Conservation (phyloP, 2,888 invertebrate species). For the Leptinotarsa juncta region DNA sequence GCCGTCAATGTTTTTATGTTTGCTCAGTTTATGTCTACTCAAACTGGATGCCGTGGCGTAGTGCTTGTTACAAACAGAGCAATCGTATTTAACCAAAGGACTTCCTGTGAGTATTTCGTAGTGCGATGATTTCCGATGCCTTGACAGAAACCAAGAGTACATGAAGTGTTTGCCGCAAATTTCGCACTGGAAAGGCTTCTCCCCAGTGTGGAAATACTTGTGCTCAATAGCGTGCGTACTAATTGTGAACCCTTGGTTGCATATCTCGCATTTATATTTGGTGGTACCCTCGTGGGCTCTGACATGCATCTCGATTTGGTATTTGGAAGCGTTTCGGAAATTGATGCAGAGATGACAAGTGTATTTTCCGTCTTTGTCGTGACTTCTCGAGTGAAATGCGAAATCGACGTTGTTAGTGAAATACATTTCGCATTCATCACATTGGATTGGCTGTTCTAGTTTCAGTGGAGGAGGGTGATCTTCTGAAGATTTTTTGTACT, state of each 20-base stretch:
- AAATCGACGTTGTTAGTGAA: constrained; percentile 57
- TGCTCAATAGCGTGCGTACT: constrained; percentile 51
- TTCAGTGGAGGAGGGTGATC: constrained; percentile 43
- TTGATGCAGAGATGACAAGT: constrained; percentile 48
- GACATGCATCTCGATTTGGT: constrained; percentile 48
- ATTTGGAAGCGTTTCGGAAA: constrained; percentile 43
- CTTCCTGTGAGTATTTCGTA: constrained; percentile 63
- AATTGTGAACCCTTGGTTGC: constrained; percentile 53
- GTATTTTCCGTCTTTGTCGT: constrained; percentile 48
- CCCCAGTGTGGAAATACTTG: constrained; percentile 68
- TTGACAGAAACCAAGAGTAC: constrained; percentile 67
- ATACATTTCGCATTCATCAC: constrained; percentile 57
- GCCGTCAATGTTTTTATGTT: constrained; percentile 64
- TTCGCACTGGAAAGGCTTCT: constrained; percentile 56
- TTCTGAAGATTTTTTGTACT: constrained; percentile 30
- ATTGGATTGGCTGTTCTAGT: constrained; percentile 58
- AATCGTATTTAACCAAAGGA: constrained; percentile 62
- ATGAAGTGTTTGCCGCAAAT: constrained; percentile 68
- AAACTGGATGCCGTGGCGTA: constrained; percentile 60
- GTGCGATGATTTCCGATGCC: constrained; percentile 68
- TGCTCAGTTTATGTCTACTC: constrained; percentile 56
- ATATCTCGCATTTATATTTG: constrained; percentile 54
- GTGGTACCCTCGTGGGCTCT: constrained; percentile 49
- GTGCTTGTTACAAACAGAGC: constrained; percentile 61
- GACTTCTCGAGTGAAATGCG: constrained; percentile 48